A percentile compares a stretch with the other conserved stretches of the same genome.
Evolutionary conservation across 1,140 invertebrate species (phyloP).

Genomic region (Pteromalus puparum): DNA sequence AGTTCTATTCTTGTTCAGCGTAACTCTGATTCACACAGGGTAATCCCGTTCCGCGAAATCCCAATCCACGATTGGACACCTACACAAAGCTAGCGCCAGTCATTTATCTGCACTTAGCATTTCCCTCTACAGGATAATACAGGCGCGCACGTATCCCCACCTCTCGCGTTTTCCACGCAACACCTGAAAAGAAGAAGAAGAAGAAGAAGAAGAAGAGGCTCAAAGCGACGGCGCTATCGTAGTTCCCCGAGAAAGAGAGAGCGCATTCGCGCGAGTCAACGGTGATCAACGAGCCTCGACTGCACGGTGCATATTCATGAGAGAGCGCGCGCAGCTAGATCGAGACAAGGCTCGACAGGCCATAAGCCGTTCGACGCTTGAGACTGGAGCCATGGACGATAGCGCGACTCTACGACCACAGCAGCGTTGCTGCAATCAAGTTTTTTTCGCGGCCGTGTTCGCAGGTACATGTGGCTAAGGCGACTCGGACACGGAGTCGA

Average conservation of each 20-base stretch:
- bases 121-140: no score
- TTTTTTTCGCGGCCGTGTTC: background rate
- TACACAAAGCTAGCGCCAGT: no score
- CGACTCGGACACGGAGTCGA: no score
- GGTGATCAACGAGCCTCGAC: background rate
- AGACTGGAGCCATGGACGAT: background rate
- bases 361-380: background rate
- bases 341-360: background rate
- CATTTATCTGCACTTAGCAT: no score
- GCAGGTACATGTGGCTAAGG: constrained; percentile 1
- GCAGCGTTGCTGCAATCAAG: background rate
- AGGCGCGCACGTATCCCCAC: background rate
- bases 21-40: no score
- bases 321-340: constrained; percentile 3
- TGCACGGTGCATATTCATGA: background rate
- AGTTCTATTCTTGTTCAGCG: no score
- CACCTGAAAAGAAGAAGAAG: background rate
- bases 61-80: no score
- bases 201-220: background rate
- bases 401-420: background rate
- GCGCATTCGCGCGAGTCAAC: background rate
- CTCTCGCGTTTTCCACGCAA: background rate
- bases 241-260: background rate
- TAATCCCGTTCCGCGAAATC: no score
- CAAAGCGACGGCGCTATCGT: background rate